phyloP scores from a whole-genome alignment of 2,888 invertebrate genomes.

The Plebejus anna region DNA sequence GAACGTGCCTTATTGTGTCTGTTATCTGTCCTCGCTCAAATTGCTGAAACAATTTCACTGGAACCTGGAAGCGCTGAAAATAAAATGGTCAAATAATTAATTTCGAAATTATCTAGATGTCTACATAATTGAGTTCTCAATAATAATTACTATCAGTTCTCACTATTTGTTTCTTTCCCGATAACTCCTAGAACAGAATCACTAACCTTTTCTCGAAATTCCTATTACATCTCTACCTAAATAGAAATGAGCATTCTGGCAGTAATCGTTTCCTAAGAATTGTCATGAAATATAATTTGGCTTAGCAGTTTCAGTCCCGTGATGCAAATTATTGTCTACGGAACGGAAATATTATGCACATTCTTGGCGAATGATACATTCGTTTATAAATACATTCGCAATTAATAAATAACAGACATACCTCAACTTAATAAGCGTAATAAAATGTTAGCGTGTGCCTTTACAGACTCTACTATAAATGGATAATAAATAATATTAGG shows the following conservation, averaged over 20 bases:
- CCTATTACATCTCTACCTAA: background rate
- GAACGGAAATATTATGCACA: constrained; percentile 32
- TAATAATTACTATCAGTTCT: too few species aligned
- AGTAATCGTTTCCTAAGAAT: constrained; percentile 15
- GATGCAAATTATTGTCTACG: constrained; percentile 25
- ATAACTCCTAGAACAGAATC: background rate
- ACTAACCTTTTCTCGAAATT: background rate
- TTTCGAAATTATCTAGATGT: too few species aligned
- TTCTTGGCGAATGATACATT: constrained; percentile 30
- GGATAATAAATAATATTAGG: background rate
- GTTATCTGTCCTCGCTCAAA: too few species aligned
- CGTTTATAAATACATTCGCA: background rate
- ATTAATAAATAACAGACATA: constrained; percentile 4
- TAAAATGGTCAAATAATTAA: too few species aligned
- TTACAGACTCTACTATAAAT: background rate
- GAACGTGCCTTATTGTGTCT: too few species aligned
- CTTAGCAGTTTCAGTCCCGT: constrained; percentile 24
- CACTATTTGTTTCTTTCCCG: too few species aligned
- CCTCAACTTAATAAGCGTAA: background rate
- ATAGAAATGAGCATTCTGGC: background rate
- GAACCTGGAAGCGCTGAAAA: too few species aligned
- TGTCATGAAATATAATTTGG: constrained; percentile 29
- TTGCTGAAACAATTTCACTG: too few species aligned
- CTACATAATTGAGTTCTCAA: too few species aligned
- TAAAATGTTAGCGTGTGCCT: background rate